A percentile compares a stretch with the other conserved stretches of the same genome.
These are phyloP conservation scores for Sitodiplosis mosellana DNA, from an alignment of 1,140 invertebrate species.

Conservation along the genomic window DNA sequence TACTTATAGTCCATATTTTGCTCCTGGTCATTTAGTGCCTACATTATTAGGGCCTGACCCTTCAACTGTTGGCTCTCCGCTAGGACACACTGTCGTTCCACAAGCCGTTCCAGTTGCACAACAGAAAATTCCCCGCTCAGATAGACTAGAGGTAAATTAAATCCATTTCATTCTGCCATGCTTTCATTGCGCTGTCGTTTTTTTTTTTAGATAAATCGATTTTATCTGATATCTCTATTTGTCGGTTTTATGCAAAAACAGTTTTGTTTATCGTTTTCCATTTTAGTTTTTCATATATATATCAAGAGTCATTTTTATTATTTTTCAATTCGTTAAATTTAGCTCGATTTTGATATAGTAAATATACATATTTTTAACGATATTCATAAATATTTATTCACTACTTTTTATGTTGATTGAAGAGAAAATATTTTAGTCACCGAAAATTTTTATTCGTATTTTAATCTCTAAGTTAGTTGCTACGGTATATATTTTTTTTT, in stretches of 20 bases:
- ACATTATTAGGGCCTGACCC: constrained; percentile 68
- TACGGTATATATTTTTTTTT: neutral
- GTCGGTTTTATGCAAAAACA: too few relatives aligned
- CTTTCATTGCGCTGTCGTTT: too few relatives aligned
- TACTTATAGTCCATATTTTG: constrained; percentile 75
- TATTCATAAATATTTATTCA: neutral
- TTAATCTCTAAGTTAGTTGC: neutral
- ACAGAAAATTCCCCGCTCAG: constrained; percentile 85
- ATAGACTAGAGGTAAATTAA: constrained; percentile 80
- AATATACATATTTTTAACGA: too few relatives aligned
- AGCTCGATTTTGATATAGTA: too few relatives aligned
- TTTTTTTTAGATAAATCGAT: too few relatives aligned
- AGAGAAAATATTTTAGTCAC: neutral
- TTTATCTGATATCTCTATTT: too few relatives aligned
- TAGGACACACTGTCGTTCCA: constrained; percentile 51
- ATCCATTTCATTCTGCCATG: too few relatives aligned
- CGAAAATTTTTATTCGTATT: neutral
- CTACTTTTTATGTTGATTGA: neutral
- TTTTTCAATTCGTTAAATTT: too few relatives aligned
- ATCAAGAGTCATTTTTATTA: too few relatives aligned
- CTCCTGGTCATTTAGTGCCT: constrained; percentile 71
- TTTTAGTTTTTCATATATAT: too few relatives aligned
- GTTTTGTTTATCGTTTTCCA: too few relatives aligned
- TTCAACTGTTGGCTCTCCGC: constrained; percentile 49
- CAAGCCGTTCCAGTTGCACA: constrained; percentile 61